These are phyloP conservation scores for Lamprologus tigripictilis DNA, from an alignment of 2,113 vertebrate species.

Conservation along the genomic window DNA sequence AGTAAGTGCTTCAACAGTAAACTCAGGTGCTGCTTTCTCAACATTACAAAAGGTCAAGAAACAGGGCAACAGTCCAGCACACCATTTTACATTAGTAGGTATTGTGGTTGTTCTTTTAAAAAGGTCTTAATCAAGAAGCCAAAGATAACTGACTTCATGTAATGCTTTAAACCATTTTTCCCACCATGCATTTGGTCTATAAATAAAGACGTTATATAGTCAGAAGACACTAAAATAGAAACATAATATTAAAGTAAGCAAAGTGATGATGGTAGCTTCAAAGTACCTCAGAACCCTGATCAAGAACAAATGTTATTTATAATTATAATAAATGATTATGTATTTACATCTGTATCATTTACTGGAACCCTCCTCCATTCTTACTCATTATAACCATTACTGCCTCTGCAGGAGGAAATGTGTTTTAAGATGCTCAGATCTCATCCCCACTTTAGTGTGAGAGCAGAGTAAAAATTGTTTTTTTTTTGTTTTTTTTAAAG, in stretches of 20 bases:
- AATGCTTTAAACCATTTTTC: background rate
- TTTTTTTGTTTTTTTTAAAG: background rate
- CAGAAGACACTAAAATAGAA: background rate
- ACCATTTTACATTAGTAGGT: background rate
- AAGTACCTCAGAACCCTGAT: background rate
- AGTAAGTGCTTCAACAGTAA: constrained; percentile 6
- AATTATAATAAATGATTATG: background rate
- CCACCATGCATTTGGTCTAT: background rate
- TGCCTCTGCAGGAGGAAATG: background rate
- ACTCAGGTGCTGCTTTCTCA: background rate
- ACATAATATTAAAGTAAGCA: background rate
- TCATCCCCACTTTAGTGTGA: background rate
- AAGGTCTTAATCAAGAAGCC: background rate
- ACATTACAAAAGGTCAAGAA: background rate
- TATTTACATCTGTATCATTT: background rate
- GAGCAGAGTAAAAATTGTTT: background rate
- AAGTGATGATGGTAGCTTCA: background rate
- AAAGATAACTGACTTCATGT: background rate
- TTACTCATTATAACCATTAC: background rate
- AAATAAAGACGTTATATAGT: background rate
- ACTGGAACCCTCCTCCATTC: background rate
- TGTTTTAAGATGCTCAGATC: background rate
- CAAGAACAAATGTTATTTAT: background rate
- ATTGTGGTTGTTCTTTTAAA: background rate
- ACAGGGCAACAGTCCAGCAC: background rate